Base-by-base conservation (phyloP, 2,888 invertebrate genomes). In the Aphrophora alni region DNA sequence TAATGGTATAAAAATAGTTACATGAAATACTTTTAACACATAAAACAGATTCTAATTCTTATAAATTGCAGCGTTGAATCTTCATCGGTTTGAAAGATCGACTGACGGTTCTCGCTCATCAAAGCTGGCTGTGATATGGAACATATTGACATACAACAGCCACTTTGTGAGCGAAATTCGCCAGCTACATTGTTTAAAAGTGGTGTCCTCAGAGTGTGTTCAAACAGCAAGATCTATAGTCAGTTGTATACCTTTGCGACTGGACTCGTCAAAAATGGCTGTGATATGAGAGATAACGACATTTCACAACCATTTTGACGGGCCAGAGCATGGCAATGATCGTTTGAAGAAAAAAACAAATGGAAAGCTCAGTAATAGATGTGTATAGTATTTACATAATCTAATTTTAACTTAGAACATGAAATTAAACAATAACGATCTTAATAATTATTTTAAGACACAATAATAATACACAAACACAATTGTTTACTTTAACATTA, bases 101-200 rank as follows among this genome's bases (percentile, higher is more conserved):
- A 59, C 59, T 59, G 59, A 59, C 86, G 85, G 44, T 80, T 88
- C 88, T 88, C 89, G 96, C 96, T 97, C 96, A 96, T 96, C 96
- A 97, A 97, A 97, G 97, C 97, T 97, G 96, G 96, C 97, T 97
- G 97, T 96, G 96, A 97, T 97, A 96, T 95, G 95, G 86, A 86
- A 87, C 87, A 88, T 86, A 86, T 88, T 87, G 88, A 92, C 95
- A 96, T 92, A 93, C 92, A 90, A 95, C 96, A 95, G 90, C 95
- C 95, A 95, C 94, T 95, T 96, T 95, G 96, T 92, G 95, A 95
- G 95, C 90, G 92, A 89, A 81, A 85, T 85, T 44, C 38, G 26
- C 71, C 59, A 59, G 59, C 59, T n/a, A 59, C 2, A 2, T 44
- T 44, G 4, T 33, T 7, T 33, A 33, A 33, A 10, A 33, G 33